Evolutionary conservation across 2,797 vertebrate species (phyloP).

Genomic region (Somateria mollissima): DNA sequence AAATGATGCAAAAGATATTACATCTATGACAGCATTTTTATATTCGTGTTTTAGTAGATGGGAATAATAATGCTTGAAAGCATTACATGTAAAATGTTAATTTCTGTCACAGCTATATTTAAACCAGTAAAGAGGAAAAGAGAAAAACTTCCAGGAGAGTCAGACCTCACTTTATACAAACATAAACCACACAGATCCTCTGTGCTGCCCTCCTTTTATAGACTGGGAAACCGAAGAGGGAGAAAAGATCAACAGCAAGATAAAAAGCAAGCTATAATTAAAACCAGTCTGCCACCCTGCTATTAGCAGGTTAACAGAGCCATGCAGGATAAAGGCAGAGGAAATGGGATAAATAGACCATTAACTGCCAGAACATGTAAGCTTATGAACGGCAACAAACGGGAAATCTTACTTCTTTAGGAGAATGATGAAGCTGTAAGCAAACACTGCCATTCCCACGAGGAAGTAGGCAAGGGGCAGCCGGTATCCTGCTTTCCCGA

Average conservation of each 20-base stretch:
- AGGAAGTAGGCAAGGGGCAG: conserved; percentile 96
- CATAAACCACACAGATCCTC: background rate
- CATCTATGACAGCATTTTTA: background rate
- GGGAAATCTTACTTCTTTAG: conserved; percentile 87
- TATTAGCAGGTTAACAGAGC: background rate
- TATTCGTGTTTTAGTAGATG: background rate
- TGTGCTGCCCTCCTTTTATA: background rate
- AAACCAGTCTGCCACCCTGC: background rate
- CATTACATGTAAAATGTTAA: background rate
- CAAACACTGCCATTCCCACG: conserved; percentile 97
- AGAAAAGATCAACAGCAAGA: background rate
- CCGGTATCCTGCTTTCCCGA: conserved; percentile 92
- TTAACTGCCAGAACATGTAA: background rate
- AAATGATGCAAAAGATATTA: background rate
- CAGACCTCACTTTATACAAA: rapidly evolving
- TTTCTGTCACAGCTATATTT: background rate
- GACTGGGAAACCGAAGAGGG: background rate
- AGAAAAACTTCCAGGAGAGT: background rate
- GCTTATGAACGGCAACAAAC: background rate
- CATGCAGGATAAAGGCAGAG: background rate
- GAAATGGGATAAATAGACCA: background rate
- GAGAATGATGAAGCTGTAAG: conserved; percentile 97
- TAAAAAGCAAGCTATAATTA: background rate
- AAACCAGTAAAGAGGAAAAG: background rate
- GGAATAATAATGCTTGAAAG: background rate